Percentiles rank a stretch among this genome's conserved stretches.
Evolutionary conservation across 2,888 invertebrate species (phyloP).

Genomic region (Epinotia ramella): DNA sequence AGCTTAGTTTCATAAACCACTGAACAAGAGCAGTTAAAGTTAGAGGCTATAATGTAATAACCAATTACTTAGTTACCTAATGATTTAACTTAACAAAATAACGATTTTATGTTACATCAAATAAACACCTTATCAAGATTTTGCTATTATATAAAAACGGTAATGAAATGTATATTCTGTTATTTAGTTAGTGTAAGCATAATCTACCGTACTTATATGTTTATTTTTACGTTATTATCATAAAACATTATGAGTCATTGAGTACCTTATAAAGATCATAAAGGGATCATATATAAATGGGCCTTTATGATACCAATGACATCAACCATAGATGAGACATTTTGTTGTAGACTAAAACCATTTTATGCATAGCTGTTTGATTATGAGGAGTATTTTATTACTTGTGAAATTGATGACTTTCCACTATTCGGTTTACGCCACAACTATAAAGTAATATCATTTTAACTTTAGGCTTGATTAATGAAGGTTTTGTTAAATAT

Average conservation of each 20-base stretch:
- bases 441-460: neutral
- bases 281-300: constrained; percentile 20
- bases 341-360: neutral
- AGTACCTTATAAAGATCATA: constrained; percentile 3
- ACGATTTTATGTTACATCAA: too few species aligned
- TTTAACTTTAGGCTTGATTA: neutral
- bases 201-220: constrained; percentile 1
- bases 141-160: too few species aligned
- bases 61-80: too few species aligned
- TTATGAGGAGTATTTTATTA: neutral
- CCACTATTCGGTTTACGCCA: neutral
- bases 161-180: too few species aligned
- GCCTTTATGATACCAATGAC: constrained; percentile 23
- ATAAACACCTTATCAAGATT: too few species aligned
- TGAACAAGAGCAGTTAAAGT: too few species aligned
- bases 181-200: neutral
- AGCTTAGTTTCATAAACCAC: too few species aligned
- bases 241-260: neutral
- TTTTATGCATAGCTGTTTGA: neutral
- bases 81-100: too few species aligned
- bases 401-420: neutral
- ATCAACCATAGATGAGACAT: neutral
- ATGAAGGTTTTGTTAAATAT: neutral
- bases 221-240: constrained; percentile 17
- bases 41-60: too few species aligned